These are phyloP conservation scores for Hippopotamus amphibius DNA, from an alignment of 2,113 vertebrate genomes.

Conservation along the genomic window DNA sequence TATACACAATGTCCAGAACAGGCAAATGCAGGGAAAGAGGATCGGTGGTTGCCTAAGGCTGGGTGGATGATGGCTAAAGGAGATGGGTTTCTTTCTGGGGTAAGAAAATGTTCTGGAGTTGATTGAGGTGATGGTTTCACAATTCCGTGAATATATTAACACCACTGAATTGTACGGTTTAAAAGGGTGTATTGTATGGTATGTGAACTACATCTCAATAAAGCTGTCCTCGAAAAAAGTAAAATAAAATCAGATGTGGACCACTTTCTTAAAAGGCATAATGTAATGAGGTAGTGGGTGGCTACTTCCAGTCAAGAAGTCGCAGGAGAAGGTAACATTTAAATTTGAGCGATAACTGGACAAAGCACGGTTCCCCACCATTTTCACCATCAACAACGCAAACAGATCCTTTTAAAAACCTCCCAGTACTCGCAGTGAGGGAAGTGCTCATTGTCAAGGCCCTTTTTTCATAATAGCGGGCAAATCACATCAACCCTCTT, in stretches of 20 bases:
- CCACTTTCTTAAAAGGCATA: neutral
- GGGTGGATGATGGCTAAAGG: neutral
- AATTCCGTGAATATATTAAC: neutral
- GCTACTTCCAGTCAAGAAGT: neutral
- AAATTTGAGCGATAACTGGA: neutral
- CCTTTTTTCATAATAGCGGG: neutral
- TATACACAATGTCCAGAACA: rapidly evolving
- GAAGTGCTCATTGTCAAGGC: neutral
- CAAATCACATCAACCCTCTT: neutral
- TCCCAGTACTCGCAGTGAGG: neutral
- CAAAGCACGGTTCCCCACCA: neutral
- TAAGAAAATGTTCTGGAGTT: neutral
- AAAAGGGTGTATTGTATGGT: neutral
- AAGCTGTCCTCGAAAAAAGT: neutral
- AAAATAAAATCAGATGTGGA: neutral
- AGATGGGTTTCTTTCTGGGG: rapidly evolving
- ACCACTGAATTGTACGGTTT: neutral
- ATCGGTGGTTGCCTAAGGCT: neutral
- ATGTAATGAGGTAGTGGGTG: neutral
- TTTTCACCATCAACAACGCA: neutral
- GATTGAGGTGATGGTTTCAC: neutral
- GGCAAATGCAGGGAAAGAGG: neutral
- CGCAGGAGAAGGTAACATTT: neutral
- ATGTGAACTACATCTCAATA: neutral
- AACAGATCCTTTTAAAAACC: neutral